Base-by-base conservation (phyloP, 1,140 invertebrate genomes). In the Heterodera schachtii region DNA sequence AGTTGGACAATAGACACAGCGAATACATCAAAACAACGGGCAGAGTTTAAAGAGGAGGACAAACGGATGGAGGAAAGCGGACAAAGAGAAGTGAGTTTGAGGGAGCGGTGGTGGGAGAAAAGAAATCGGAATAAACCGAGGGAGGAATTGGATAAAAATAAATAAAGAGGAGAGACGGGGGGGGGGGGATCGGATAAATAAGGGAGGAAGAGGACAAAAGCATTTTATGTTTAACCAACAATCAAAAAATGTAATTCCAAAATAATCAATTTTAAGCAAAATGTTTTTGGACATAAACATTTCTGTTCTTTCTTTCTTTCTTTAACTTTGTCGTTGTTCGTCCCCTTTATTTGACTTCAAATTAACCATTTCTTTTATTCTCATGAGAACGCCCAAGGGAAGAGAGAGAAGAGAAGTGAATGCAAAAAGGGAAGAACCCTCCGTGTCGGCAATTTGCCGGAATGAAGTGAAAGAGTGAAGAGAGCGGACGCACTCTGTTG, bases 371-470 rank as follows among this genome's bases (percentile, higher is more conserved):
- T 43, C 6, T 19, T 41, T 71, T 43, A 41, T 19, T 41, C 44
- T 41, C 41, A 41, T 11, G 69, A 19, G 69, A 71, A 71, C 9
- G 69, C 11, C 9, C 9, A 46, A 13, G 69, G 69, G 69, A 7
- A 71, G 31, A 46, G 19, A 6, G 31, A 71, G 11, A 13, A 3
- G 31, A 71, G 11, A 7, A 13, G 31, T 43, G 43, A 41, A 7
- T 4, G 69, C 31, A 71, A 41, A 11, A 71, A 46, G 9, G 9
- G 44, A 41, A 71, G 7, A 19, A 2, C 69, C 44, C 69, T 2
- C 69, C 31, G 69, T 31, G 31, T 31, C 31, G 69, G 69, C 13
- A 71, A 71, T 71, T 41, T 43, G 69, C 21, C 69, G 69, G 69
- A 41, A 71, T 13, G 41, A 71, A 71, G 69, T 41, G 44, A 71